Percentiles rank a stretch among this genome's conserved stretches.
phyloP scores from a whole-genome alignment of 2,113 vertebrate species.

The Neodontobutis hainanensis region DNA sequence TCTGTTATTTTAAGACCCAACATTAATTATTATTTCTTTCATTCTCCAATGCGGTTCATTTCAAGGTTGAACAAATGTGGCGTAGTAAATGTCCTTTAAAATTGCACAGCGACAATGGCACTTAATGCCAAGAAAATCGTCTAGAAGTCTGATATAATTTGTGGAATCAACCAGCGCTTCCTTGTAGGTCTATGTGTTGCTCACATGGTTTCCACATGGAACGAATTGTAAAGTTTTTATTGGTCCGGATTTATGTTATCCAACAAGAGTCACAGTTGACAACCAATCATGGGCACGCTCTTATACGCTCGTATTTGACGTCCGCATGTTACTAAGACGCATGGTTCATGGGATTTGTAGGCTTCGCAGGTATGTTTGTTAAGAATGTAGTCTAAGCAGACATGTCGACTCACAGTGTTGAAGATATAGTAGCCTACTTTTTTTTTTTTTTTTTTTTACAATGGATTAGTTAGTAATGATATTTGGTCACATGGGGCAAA shows the following conservation, averaged over 20 bases:
- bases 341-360: conserved; percentile 71
- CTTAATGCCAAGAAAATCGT: neutral
- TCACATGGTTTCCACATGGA: conserved; percentile 95
- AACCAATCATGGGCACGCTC: conserved; percentile 73
- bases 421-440: no score
- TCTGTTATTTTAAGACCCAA: neutral
- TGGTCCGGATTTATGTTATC: conserved; percentile 71
- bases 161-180: conserved; percentile 62
- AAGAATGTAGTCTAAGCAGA: neutral
- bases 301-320: conserved; percentile 62
- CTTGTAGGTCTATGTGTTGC: conserved; percentile 78
- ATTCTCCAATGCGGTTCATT: neutral
- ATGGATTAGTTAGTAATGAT: no score
- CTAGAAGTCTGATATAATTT: conserved; percentile 23
- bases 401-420: neutral
- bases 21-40: neutral
- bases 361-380: neutral
- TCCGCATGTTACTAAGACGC: conserved; percentile 82
- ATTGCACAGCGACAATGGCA: neutral
- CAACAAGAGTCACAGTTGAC: conserved; percentile 19
- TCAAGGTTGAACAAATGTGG: conserved; percentile 3
- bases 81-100: neutral
- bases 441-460: no score
- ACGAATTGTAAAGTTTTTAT: conserved; percentile 79
- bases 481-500: conserved; percentile 13